Base-by-base conservation (phyloP, 2,113 vertebrate species). In the Lamprologus lemairii region DNA sequence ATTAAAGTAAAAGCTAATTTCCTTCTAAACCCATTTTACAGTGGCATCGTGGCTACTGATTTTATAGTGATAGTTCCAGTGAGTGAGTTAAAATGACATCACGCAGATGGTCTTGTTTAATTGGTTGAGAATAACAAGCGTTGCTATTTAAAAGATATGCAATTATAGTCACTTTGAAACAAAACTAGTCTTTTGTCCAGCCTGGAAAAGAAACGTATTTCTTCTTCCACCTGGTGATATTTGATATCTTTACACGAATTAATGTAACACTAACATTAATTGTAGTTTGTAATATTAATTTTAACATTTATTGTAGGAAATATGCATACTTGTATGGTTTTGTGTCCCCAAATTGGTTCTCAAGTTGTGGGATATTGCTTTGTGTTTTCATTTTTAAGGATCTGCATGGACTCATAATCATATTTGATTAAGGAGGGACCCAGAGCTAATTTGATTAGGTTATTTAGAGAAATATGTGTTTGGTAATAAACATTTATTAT, bases 371-470 rank as follows among this genome's bases (percentile, higher is more conserved):
- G 42, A 91, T 94, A 92, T 95, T 96, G 91, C 92, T 92, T 85
- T 90, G 93, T 88, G 92, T 93, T 93, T 92, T 92, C 78, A 91
- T 93, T 95, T 95, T 84, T 96, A 92, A 91, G 73, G 93, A 94
- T 92, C 94, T 94, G 91, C 94, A 90, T 75, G 85, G 90, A 93
- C 91, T 94, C 92, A 93, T 94, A 94, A 94, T 95, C 89, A 90
- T 92, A 91, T 91, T 95, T 95, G 87, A 94, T 94, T 94, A 93
- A 94, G 90, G 83, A 95, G 92, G 94, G 93, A 95, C 95, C 93
- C 87, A 94, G 92, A 95, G 94, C 94, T 96, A 95, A 93, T 95
- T 96, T 96, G 91, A 95, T 96, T 94, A 93, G 87, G 91, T 95
- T 96, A 95, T 94, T 96, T 95, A 93, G 92, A 95, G 92, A 90